Conservation (phyloP, 1,140 invertebrate species). For the Orchestia grillus region DNA sequence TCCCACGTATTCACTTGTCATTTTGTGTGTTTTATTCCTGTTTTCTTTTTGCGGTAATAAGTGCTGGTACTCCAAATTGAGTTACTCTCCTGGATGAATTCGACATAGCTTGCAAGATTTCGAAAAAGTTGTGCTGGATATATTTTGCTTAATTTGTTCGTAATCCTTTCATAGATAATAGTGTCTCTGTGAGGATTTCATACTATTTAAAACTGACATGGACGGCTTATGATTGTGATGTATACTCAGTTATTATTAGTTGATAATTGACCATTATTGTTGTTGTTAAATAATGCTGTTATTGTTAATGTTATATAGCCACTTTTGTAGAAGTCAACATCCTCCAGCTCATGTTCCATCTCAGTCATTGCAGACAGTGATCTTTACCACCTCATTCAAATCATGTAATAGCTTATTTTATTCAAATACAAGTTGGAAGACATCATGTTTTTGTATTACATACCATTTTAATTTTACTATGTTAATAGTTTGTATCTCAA, state of each 20-base stretch:
- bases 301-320: slow-evolving; percentile 57
- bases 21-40: not conserved
- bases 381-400: slow-evolving; percentile 33
- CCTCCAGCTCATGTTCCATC: slow-evolving; percentile 36
- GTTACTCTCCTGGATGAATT: not conserved
- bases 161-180: slow-evolving; percentile 45
- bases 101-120: not conserved
- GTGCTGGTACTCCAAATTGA: not conserved
- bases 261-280: slow-evolving; percentile 57
- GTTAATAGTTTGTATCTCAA: not conserved
- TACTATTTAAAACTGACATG: slow-evolving; percentile 27
- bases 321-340: slow-evolving; percentile 52
- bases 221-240: slow-evolving; percentile 54
- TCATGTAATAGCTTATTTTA: slow-evolving; percentile 55
- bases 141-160: slow-evolving; percentile 27
- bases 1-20: not conserved
- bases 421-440: slow-evolving; percentile 56
- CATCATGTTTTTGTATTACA: slow-evolving; percentile 54
- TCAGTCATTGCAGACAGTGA: slow-evolving; percentile 41
- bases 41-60: not conserved
- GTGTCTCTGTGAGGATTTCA: slow-evolving; percentile 28
- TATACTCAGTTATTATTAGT: slow-evolving; percentile 57
- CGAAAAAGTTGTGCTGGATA: not conserved
- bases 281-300: slow-evolving; percentile 54
- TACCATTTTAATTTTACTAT: slow-evolving; percentile 14